A percentile compares a stretch with the other conserved stretches of the same genome.
These are phyloP conservation scores for Myopa tessellatipennis DNA, from an alignment of 2,888 invertebrate species.

Conservation along the genomic window DNA sequence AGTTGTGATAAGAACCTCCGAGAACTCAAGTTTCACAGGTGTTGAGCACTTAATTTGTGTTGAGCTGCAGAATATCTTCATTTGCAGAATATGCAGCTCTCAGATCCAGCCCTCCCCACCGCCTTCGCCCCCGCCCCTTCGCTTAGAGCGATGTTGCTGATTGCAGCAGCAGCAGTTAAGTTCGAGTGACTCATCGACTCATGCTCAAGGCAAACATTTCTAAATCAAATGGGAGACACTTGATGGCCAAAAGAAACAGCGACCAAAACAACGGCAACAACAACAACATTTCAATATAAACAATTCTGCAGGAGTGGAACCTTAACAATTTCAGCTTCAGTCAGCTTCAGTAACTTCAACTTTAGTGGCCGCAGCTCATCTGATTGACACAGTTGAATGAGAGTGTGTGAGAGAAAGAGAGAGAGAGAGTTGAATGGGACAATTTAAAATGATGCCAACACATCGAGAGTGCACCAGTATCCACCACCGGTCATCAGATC, in stretches of 20 bases:
- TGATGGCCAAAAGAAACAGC: neutral
- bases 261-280: neutral
- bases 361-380: neutral
- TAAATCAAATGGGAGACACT: neutral
- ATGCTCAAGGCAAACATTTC: neutral
- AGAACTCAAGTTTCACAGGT: neutral
- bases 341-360: neutral
- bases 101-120: neutral
- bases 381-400: neutral
- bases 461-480: neutral
- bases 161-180: neutral
- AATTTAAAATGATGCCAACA: neutral
- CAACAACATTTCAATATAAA: neutral
- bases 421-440: neutral
- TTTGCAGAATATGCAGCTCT: neutral
- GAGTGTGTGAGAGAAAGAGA: neutral
- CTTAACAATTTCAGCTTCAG: neutral
- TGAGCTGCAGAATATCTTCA: neutral
- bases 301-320: neutral
- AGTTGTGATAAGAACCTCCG: constrained; percentile 25
- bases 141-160: neutral
- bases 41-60: constrained; percentile 21
- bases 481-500: neutral
- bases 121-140: neutral
- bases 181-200: neutral